Evolutionary conservation across 2,113 vertebrate genomes (phyloP), one percentile per base, ranked within the genome.

Genomic region (Pomatostomus ruficeps): DNA sequence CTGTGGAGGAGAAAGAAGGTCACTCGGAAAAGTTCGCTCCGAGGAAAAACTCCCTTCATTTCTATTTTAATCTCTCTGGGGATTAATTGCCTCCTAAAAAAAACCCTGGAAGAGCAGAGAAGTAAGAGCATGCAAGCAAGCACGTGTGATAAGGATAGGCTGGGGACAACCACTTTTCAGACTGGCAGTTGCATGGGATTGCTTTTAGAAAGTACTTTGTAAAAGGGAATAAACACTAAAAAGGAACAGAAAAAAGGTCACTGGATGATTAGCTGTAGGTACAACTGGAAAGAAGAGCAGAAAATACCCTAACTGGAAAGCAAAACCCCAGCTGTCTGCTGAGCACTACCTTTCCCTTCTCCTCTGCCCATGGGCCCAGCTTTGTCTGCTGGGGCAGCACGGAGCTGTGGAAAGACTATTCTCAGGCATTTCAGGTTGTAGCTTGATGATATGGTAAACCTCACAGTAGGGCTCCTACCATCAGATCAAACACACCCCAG

Each of bases 11-110:
- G 51, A 73, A 81, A 48, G 52, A 92, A 92, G 76, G 72, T 95
- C 76, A 76, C 31, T 83, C 0, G 2, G 54, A 94, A 91, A 74
- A 71, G 77, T 23, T 83, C 2, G 22, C 85, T 93, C 85, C 55
- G 80, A 88, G 55, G 59, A 54, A 92, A 90, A 91, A 43, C 31
- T 65, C 26, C 74, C 58, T 79, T 77, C 26, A 13, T 82, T 62
- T 88, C 75, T 96, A 80, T 90, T 93, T 90, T 76, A 66, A 71
- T 82, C 58, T 70, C 54, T 36, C 51, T 28, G 19, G 61, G 83
- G 59, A 90, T 36, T 25, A 70, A 84, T 70, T 1, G 4, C 28
- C 18, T 84, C 73, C 73, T 62, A 62, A 74, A 89, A 91, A 91
- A 74, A 65, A 6, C 0, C 5, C 28, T 45, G 38, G 42, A 55